Percentiles rank a stretch among this genome's conserved stretches.
Evolutionary conservation across 2,113 vertebrate species (phyloP).

Genomic region (Syrrhaptes paradoxus): DNA sequence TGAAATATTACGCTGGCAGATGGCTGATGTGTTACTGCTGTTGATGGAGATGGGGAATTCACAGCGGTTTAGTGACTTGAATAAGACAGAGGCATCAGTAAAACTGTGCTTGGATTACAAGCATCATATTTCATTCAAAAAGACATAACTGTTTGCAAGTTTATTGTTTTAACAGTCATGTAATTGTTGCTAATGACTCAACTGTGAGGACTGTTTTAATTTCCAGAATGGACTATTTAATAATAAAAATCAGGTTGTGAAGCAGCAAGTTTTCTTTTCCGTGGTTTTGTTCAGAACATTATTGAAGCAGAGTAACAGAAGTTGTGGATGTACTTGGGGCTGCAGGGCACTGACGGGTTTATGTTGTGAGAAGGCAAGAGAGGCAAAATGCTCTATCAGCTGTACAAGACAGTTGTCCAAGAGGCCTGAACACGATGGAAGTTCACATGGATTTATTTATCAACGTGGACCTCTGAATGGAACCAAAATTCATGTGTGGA

Average conservation of each 20-base stretch:
- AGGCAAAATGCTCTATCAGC: neutral
- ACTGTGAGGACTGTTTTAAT: neutral
- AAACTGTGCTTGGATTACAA: neutral
- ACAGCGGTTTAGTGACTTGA: neutral
- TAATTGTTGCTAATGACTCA: neutral
- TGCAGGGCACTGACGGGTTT: neutral
- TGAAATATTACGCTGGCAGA: neutral
- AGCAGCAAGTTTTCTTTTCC: neutral
- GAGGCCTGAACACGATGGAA: neutral
- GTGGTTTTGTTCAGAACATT: neutral
- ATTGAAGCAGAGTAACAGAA: neutral
- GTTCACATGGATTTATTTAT: neutral
- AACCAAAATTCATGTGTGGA: neutral
- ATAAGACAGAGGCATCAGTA: neutral
- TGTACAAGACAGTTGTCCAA: neutral
- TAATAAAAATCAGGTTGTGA: neutral
- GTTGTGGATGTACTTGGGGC: accelerated
- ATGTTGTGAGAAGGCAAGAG: accelerated
- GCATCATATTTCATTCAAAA: neutral
- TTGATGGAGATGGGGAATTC: neutral
- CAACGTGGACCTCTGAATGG: neutral
- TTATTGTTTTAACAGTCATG: neutral
- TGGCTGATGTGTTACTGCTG: neutral
- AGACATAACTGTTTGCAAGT: neutral
- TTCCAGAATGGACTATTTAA: neutral